Evolutionary conservation across 2,113 vertebrate species (phyloP), one percentile per base, ranked within the genome.

Genomic region (Sceloporus tristichus): DNA sequence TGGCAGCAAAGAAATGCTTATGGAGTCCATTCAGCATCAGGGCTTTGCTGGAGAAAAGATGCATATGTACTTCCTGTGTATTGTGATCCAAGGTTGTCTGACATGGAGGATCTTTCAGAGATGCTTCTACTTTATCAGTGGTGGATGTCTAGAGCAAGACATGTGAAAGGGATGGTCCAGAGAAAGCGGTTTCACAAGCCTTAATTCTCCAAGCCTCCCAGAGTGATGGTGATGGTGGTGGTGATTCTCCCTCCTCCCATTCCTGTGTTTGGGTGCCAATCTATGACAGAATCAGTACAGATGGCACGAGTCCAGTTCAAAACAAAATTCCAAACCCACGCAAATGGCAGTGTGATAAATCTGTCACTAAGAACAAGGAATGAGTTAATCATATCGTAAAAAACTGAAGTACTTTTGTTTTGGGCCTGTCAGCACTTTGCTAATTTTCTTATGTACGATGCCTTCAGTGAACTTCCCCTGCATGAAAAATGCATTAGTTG

Each of bases 401-500:
- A 80, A 71, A 54, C 19, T 54, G 66, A 65, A 86, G 40, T 68
- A 34, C 65, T 70, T 75, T 27, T 38, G n/a, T 74, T 74, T 54
- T 10, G 18, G n/a, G 5, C 19, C n/a, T 56, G 68, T 27, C 83
- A 75, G 83, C 54, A 18, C 53, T 80, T 86, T 71, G 53, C 65
- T 18, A 54, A 78, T n/a, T 70, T 56, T 23, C 29, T 25, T 34
- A 48, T 23, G 19, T 86, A 38, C 1, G 10, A 23, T 79, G 78
- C 42, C 29, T 66, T 70, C 62, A 54, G 11, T n/a, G 75, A 79
- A 34, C 21, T n/a, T 53, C 34, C 62, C 75, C 42, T 38, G 75
- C 76, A 79, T 70, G 42, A 53, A 78, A 86, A 86, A 86, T 79
- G 75, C 85, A 54, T 86, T 25, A n/a, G 38, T 25, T 79, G 27